Evolutionary conservation across 2,113 vertebrate species (phyloP).

Genomic region (Petrocephalus microphthalmus): DNA sequence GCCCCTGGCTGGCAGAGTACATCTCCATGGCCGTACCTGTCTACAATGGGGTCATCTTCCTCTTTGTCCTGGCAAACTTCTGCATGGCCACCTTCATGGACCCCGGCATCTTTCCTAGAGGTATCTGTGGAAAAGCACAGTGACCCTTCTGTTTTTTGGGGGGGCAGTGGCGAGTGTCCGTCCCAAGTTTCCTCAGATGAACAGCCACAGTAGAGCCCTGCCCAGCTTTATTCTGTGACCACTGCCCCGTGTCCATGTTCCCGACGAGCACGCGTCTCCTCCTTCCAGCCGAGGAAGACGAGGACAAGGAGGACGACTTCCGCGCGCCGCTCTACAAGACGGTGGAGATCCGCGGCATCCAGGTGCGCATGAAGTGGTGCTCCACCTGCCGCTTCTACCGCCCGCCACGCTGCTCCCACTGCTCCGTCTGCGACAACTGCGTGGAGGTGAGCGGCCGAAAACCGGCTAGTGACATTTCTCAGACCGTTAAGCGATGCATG

Average conservation of each 20-base stretch:
- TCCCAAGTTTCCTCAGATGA: not conserved
- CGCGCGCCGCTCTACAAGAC: conserved; percentile 94
- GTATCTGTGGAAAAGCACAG: conserved; percentile 46
- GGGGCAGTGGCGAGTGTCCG: not conserved
- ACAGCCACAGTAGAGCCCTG: not conserved
- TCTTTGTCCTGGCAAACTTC: conserved; percentile 95
- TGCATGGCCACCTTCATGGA: conserved; percentile 99
- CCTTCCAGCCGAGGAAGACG: conserved; percentile 82
- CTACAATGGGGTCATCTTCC: conserved; percentile 90
- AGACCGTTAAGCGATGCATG: no score
- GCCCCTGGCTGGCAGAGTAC: conserved; percentile 82
- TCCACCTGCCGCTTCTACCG: conserved; percentile 96
- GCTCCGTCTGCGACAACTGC: conserved; percentile 96
- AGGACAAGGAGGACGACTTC: conserved; percentile 97
- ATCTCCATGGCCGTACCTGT: conserved; percentile 81
- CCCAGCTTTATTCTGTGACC: not conserved
- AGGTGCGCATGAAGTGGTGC: conserved; percentile 98
- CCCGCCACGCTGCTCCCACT: conserved; percentile 91
- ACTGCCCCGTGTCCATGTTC: not conserved
- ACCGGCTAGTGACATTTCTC: no score
- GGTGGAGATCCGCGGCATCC: conserved; percentile 92
- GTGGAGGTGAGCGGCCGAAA: conserved; percentile 82
- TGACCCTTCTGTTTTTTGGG: not conserved
- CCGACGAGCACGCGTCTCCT: not conserved
- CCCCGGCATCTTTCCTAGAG: conserved; percentile 92